Conservation (phyloP, 2,797 vertebrate genomes). For the Eurystomus glaucurus region DNA sequence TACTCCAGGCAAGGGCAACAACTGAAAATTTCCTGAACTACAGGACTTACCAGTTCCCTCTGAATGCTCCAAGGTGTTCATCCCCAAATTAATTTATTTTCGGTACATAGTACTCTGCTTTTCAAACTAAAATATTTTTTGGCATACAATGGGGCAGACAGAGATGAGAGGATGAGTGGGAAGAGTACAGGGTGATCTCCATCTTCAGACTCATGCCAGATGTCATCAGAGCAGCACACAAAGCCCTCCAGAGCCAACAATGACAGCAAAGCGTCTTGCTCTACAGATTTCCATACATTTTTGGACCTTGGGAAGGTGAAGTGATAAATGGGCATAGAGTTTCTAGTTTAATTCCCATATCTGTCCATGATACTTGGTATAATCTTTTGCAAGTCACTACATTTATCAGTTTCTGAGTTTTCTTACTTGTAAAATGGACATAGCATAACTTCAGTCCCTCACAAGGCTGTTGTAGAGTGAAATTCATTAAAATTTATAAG, state of each 20-base stretch:
- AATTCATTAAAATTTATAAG: slow-evolving; percentile 64
- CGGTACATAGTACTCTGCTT: neutral
- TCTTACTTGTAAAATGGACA: slow-evolving; percentile 19
- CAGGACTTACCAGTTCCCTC: neutral
- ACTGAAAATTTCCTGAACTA: neutral
- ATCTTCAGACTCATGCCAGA: neutral
- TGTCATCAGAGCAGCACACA: neutral
- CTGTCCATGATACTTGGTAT: neutral
- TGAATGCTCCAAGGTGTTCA: neutral
- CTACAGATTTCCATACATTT: neutral
- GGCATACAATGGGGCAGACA: neutral
- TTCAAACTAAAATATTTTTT: neutral
- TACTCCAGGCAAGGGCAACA: neutral
- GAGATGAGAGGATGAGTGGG: neutral
- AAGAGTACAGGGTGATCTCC: neutral
- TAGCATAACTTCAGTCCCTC: neutral
- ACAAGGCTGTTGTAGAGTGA: neutral
- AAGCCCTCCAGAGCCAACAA: neutral
- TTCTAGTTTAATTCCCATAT: neutral
- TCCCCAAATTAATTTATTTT: neutral
- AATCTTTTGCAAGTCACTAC: neutral
- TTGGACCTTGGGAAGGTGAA: slow-evolving; percentile 3
- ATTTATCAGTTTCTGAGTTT: slow-evolving; percentile 5
- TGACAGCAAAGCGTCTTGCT: neutral
- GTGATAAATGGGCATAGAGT: neutral